phyloP scores from a whole-genome alignment of 2,888 invertebrate species.

The Hyles lineata region DNA sequence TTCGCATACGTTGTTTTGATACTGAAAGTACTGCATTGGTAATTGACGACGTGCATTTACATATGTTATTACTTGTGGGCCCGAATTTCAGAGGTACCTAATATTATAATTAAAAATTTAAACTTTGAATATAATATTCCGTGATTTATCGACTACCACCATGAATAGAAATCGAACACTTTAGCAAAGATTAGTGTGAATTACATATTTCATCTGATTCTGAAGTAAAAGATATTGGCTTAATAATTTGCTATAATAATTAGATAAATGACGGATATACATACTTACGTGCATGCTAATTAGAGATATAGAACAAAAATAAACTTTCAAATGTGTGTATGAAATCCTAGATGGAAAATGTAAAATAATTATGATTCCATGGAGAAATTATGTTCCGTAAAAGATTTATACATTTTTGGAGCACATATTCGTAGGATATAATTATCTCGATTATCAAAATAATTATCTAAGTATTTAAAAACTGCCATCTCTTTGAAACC shows the following conservation, averaged over 20 bases:
- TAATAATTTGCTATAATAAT: slow-evolving; percentile 11
- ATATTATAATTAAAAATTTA: slow-evolving; percentile 11
- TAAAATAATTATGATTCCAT: too few relatives aligned
- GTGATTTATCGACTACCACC: not conserved
- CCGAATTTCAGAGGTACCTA: not conserved
- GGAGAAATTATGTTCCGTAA: too few relatives aligned
- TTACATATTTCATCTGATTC: not conserved
- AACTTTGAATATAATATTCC: too few relatives aligned
- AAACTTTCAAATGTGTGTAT: too few relatives aligned
- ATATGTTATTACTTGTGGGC: not conserved
- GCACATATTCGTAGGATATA: not conserved
- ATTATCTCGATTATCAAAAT: too few relatives aligned
- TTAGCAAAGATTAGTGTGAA: not conserved
- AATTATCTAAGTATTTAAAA: not conserved
- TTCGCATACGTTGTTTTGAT: not conserved
- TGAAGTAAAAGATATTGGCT: slow-evolving; percentile 1
- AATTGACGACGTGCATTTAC: not conserved
- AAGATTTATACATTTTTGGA: not conserved
- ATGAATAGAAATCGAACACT: not conserved
- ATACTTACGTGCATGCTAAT: too few relatives aligned
- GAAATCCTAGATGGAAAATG: too few relatives aligned
- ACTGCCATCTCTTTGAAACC: not conserved
- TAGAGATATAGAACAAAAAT: too few relatives aligned
- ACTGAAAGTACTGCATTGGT: slow-evolving; percentile 5
- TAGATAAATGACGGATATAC: not conserved